Evolutionary conservation across 2,113 vertebrate genomes (phyloP), one percentile per base, ranked within the genome.

Genomic region (Promerops cafer): DNA sequence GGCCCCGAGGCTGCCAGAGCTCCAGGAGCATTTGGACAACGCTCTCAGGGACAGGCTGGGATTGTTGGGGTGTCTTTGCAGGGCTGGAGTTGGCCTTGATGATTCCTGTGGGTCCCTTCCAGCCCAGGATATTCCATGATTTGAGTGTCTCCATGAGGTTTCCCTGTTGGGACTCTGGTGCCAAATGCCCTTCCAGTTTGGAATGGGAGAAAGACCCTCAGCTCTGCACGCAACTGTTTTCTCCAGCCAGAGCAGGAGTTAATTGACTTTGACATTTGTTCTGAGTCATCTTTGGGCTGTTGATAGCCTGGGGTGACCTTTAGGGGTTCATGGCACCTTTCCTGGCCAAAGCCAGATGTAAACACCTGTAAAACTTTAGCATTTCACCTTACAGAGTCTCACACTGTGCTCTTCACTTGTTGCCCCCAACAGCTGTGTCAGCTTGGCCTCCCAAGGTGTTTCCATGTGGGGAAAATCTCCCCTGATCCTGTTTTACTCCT

Each of bases 1-100:
- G 0, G 4, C 4, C 27, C 39, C 1, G 2, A 54, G 54, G 40
- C 63, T 89, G 30, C n/a, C 78, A 47, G 39, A 53, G n/a, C 63
- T 89, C 69, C 16, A 40, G 61, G 30, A 31, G 4, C 0, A 0
- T 54, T 61, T 26, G 39, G 61, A 13, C 6, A 64, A 0, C 1
- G 0, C 40, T 70, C 6, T 2, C 24, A 63, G 30, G 17, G 5
- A 23, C 12, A 14, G 28, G 17, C 3, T 76, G n/a, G 30, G 40
- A 1, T 35, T 47, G 3, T 23, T 83, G 47, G 24, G 11, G 5
- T 24, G 8, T 75, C 40, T 40, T 3, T 47, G n/a, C 39, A 68
- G 45, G 47, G 20, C 14, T 33, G 19, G 20, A 26, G 24, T 6
- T n/a, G 61, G 23, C 13, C 9, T 47, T 2, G 13, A 19, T 49